Base-by-base conservation (phyloP, 1,140 invertebrate species). In the Magallana angulata region DNA sequence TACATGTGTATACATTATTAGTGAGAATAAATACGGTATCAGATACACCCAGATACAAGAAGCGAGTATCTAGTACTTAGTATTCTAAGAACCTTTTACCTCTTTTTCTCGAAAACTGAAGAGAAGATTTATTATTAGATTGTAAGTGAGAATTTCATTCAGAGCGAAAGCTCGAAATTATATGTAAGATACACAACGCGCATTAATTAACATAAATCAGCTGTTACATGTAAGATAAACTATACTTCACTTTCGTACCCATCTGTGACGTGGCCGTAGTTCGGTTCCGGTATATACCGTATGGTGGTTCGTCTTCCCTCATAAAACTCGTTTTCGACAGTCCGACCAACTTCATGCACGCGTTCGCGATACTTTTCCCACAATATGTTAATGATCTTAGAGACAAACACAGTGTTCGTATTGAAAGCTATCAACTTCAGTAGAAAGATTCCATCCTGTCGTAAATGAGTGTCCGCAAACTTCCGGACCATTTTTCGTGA, bases 371-470 rank as follows among this genome's bases (percentile, higher is more conserved):
- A 87, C n/a, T 82, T 57, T 24, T 87, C 82, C 71, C 85, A 86
- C 0, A 89, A 18, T 60, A 83, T 57, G 18, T 56, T 76, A 1
- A 89, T 82, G 48, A 87, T 68, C 5, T 87, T 60, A 5, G 68
- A 81, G 30, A 84, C 84, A 7, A 87, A 18, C 6, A 84, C 89
- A 80, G 86, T 86, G 12, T 82, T 82, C 16, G 60, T 18, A 57
- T 85, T 86, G 16, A 76, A 62, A 16, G 86, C 85, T 48, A 87
- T 85, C 14, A 85, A 24, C 76, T 87, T 85, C 16, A 89, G 18
- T 56, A 89, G 62, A 60, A 87, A 89, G 18, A 89, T 57, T 1
- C 85, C 85, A 12, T 89, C 88, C 6, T 89, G 59, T 57, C 68
- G 57, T 24, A 89, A 59, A 80, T 89, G 84, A 11, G n/a, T 12